Evolutionary conservation across 2,888 invertebrate genomes (phyloP), one percentile per base, ranked within the genome.

Genomic region (Acanthococcus lagerstroemiae): DNA sequence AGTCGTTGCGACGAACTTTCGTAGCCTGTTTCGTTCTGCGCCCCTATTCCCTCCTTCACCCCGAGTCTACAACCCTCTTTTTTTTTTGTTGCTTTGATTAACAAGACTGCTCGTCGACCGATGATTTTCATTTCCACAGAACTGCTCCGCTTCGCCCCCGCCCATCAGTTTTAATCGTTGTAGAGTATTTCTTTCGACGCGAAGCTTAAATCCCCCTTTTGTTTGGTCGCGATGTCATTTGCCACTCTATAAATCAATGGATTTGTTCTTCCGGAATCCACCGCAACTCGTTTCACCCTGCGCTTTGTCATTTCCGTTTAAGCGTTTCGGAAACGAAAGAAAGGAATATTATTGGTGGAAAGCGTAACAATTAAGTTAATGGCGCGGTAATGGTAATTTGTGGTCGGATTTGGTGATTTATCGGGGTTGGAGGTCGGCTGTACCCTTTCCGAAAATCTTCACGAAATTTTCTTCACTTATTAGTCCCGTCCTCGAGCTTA

Each of bases 351-450:
- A 37, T 37, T 7, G 46, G 46, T n/a, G 46, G 46, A 45, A 19
- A 45, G 19, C 15, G 60, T 60, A 60, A 60, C 46, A 48, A 60
- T 60, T 60, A 60, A 60, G 25, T 60, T 60, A 60, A 60, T 60
- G 60, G 60, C 60, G 60, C 50, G 60, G 46, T 60, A 60, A 60
- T 60, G 60, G 60, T 60, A 60, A 60, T 60, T 60, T 48, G 60
- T 60, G 60, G 46, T 45, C 46, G 46, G 17, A 45, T 60, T 48
- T 19, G n/a, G 26, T 48, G 60, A 60, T 60, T 60, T 60, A 60
- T 60, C 17, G 17, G 17, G 4, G 37, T 37, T 45, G 46, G 46
- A 45, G 46, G 46, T n/a, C 4, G 15, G 15, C 6, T 7, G 4
- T 4, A 45, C 15, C 7, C 12, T 37, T 9, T 37, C 7, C 12